These are phyloP conservation scores for Crepidodera aurea DNA, from an alignment of 2,888 invertebrate genomes.

Conservation along the genomic window DNA sequence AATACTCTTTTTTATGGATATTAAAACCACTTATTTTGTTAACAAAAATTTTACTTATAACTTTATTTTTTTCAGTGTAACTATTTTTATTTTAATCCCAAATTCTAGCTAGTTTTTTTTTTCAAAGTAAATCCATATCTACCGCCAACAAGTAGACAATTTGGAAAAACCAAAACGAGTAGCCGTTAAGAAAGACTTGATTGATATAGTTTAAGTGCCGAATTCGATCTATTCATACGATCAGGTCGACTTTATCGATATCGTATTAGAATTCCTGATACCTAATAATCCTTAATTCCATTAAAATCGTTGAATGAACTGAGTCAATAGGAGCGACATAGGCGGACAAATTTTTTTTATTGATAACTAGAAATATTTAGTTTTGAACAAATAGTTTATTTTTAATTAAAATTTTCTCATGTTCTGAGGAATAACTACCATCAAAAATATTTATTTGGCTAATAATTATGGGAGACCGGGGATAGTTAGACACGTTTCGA, in stretches of 20 bases:
- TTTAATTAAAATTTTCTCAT: too few relatives aligned
- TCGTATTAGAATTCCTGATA: slow-evolving; percentile 5
- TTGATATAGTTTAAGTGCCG: slow-evolving; percentile 14
- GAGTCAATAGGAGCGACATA: slow-evolving; percentile 11
- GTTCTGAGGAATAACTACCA: too few relatives aligned
- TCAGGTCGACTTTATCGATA: slow-evolving; percentile 8
- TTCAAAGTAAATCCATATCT: slow-evolving; percentile 3
- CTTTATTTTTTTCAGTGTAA: too few relatives aligned
- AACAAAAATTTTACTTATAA: too few relatives aligned
- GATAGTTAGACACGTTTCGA: too few relatives aligned
- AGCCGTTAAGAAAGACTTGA: slow-evolving; percentile 11
- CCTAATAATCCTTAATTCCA: slow-evolving; percentile 13
- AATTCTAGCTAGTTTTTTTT: neutral
- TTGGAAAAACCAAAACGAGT: slow-evolving; percentile 8
- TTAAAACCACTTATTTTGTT: too few relatives aligned
- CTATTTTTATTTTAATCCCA: too few relatives aligned
- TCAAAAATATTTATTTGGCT: too few relatives aligned
- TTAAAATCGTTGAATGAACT: neutral
- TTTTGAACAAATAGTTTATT: too few relatives aligned
- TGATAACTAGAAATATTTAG: too few relatives aligned
- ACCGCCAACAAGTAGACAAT: neutral
- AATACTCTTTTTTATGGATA: too few relatives aligned
- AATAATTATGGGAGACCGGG: too few relatives aligned
- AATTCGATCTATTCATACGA: neutral
- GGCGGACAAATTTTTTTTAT: neutral